These are phyloP conservation scores for Astreopora myriophthalma DNA, from an alignment of 64 coral and sea anemone genomes.

Conservation along the genomic window DNA sequence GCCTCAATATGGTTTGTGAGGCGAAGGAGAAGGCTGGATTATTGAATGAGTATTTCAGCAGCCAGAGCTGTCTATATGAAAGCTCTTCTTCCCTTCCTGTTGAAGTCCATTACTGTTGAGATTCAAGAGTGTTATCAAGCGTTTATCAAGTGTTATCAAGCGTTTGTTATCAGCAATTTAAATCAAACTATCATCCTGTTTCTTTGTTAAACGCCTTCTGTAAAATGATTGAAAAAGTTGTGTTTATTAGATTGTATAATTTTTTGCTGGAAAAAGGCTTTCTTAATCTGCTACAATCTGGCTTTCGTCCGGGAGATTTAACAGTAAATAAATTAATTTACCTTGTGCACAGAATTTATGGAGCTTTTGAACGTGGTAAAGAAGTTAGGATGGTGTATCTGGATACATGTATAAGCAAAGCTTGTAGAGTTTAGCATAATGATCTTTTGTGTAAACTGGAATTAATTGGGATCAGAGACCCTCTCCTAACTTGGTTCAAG, in stretches of 20 bases:
- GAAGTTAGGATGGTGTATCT: neutral
- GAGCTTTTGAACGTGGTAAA: neutral
- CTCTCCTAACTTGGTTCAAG: slow-evolving; percentile 27
- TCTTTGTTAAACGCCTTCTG: too few relatives aligned
- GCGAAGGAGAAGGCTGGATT: slow-evolving; percentile 13
- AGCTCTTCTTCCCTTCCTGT: neutral
- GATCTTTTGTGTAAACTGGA: slow-evolving; percentile 39
- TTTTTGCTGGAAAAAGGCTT: too few relatives aligned
- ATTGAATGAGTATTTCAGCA: slow-evolving; percentile 17
- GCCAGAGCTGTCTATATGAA: neutral
- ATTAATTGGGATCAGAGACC: slow-evolving; percentile 9
- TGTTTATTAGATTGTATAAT: too few relatives aligned
- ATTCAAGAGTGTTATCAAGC: neutral
- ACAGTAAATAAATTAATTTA: neutral
- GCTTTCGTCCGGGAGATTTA: neutral
- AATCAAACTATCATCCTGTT: neutral
- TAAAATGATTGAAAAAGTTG: too few relatives aligned
- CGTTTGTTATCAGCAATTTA: neutral
- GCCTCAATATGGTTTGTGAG: neutral
- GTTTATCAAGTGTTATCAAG: too few relatives aligned
- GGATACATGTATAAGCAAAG: slow-evolving; percentile 42
- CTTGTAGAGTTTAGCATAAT: neutral
- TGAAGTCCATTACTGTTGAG: neutral
- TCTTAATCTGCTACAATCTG: too few relatives aligned
- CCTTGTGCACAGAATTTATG: neutral